Base-by-base conservation (phyloP, 2,113 vertebrate species). In the Sinocyclocheilus anophthalmus region DNA sequence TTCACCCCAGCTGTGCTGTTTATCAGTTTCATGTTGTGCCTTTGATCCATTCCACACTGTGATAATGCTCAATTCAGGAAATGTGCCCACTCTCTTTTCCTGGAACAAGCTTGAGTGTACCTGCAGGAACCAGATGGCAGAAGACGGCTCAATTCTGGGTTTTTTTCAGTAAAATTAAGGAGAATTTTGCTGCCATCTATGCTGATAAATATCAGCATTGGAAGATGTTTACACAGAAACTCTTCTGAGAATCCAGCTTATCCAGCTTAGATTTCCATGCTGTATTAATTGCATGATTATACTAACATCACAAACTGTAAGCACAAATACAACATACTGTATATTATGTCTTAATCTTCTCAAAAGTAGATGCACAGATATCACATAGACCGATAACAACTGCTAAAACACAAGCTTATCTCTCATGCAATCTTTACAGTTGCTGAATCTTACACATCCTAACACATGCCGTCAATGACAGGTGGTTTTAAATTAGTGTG, bases 41-140 rank as follows among this genome's bases (percentile, higher is more conserved):
- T 45, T 87, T 57, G 65, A 61, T 87, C 67, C 26, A 30, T 45
- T 78, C 24, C 22, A 75, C 59, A 67, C 37, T 70, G 80, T 81
- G 45, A 82, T 48, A 82, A 33, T 53, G 63, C 26, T 82, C 45
- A 45, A 42, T 69, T 37, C 72, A 70, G 78, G 77, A 76, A 88
- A 48, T 75, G 70, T 65, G 70, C 33, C 59, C 70, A 22, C 59
- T 69, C 33, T 18, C 55, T 39, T 50, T 85, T 76, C 70, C 72
- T 81, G 83, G 77, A 88, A 85, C 2, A 9, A 63, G 72, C 13
- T 24, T 70, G n/a, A 39, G 33, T 63, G 26, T 55, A 48, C 20
- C 39, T 33, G 33, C 37, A 63, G 85, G 18, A 48, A 70, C 57
- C 70, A 22, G 63, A 61, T 39, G 77, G 22, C 12, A 61, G 53